These are phyloP conservation scores for Calypte anna DNA, from an alignment of 2,113 vertebrate genomes.

Conservation along the genomic window DNA sequence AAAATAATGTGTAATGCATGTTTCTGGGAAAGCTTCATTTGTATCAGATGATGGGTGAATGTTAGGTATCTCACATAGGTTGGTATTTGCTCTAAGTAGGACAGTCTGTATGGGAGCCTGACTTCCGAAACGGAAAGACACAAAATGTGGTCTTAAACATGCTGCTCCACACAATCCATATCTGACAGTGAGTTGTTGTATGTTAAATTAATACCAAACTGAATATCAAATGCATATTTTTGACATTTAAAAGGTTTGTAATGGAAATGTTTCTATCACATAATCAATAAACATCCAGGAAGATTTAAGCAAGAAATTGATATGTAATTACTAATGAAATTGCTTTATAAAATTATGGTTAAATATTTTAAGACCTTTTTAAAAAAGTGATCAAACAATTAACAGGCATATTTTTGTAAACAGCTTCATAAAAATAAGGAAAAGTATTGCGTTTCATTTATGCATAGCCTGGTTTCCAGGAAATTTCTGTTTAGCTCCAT, in stretches of 20 bases:
- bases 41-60: not conserved
- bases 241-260: not conserved
- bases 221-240: not conserved
- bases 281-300: not conserved
- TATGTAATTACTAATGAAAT: not conserved
- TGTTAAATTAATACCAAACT: not conserved
- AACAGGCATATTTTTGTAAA: not conserved
- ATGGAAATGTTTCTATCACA: not conserved
- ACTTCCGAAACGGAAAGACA: not conserved
- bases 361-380: not conserved
- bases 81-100: not conserved
- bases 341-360: not conserved
- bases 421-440: not conserved
- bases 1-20: accelerated
- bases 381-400: not conserved
- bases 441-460: not conserved
- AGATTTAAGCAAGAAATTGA: not conserved
- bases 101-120: not conserved
- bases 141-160: not conserved
- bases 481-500: not conserved
- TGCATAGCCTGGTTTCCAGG: not conserved
- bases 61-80: not conserved
- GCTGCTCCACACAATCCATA: not conserved
- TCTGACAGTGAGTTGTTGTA: not conserved
- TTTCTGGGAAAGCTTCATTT: not conserved